Percentiles rank a stretch among this genome's conserved stretches.
Evolutionary conservation across 2,888 invertebrate species (phyloP).

Genomic region (Phrixothrix hirtus): DNA sequence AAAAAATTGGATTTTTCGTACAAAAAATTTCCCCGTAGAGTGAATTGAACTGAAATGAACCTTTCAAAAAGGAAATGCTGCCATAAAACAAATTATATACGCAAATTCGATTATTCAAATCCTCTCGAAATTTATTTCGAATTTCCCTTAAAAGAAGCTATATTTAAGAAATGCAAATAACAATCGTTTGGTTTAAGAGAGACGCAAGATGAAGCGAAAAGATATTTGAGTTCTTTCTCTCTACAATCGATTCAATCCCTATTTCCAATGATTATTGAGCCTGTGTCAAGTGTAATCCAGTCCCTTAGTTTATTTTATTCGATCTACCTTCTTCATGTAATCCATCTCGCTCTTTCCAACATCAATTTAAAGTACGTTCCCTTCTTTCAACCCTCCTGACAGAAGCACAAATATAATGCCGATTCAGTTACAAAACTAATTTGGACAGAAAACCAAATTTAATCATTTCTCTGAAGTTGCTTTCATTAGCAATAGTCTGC

Average conservation of each 20-base stretch:
- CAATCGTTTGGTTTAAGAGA: slow-evolving; percentile 40
- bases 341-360: slow-evolving; percentile 24
- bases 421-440: slow-evolving; percentile 49
- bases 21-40: slow-evolving; percentile 25
- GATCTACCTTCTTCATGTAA: slow-evolving; percentile 29
- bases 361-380: slow-evolving; percentile 8
- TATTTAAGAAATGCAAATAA: slow-evolving; percentile 50
- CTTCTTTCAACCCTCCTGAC: slow-evolving; percentile 29
- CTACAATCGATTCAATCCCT: slow-evolving; percentile 42
- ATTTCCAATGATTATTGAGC: slow-evolving; percentile 46
- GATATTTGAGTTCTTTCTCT: slow-evolving; percentile 38
- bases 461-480: slow-evolving; percentile 51
- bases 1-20: slow-evolving; percentile 20
- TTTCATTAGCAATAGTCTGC: slow-evolving; percentile 51
- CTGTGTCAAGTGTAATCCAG: slow-evolving; percentile 48
- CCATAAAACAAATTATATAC: slow-evolving; percentile 50
- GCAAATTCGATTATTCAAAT: slow-evolving; percentile 53
- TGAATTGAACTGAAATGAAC: slow-evolving; percentile 38
- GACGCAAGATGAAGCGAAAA: slow-evolving; percentile 34
- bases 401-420: slow-evolving; percentile 38
- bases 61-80: slow-evolving; percentile 41
- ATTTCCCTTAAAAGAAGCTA: slow-evolving; percentile 45
- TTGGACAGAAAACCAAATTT: slow-evolving; percentile 52
- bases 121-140: slow-evolving; percentile 49
- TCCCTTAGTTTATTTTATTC: slow-evolving; percentile 41